phyloP scores from a whole-genome alignment of 1,140 invertebrate species.

The Pseudomyrmex pallidus region DNA sequence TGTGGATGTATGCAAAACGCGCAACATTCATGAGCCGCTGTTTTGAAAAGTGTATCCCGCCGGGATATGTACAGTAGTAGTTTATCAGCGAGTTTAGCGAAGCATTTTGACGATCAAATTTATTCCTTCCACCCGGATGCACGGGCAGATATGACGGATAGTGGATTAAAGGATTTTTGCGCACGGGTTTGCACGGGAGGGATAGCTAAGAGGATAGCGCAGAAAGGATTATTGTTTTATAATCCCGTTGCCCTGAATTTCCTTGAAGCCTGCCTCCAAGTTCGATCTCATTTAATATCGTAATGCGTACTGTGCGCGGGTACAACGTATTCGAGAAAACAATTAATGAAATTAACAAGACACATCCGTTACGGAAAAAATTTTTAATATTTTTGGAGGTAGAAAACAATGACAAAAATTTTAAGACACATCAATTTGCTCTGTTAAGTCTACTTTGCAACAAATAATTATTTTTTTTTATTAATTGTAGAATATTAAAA shows the following conservation, averaged over 20 bases:
- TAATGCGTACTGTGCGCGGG: neutral
- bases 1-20: conserved; percentile 19
- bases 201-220: conserved; percentile 35
- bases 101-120: conserved; percentile 62
- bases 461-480: too few species aligned
- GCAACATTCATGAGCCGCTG: conserved; percentile 37
- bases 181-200: neutral
- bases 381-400: too few species aligned
- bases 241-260: conserved; percentile 33
- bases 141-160: conserved; percentile 65
- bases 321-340: neutral
- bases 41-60: conserved; percentile 50
- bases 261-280: conserved; percentile 5
- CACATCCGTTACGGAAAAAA: too few species aligned
- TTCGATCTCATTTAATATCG: conserved; percentile 16
- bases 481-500: neutral
- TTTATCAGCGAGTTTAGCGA: conserved; percentile 66
- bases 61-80: conserved; percentile 56
- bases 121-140: conserved; percentile 61
- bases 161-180: conserved; percentile 64
- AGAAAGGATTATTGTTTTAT: conserved; percentile 62
- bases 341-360: neutral
- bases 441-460: too few species aligned
- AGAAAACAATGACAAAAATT: too few species aligned
- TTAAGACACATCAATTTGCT: too few species aligned